Percentiles rank a stretch among this genome's conserved stretches.
These are phyloP conservation scores for Azemiops feae DNA, from an alignment of 2,113 vertebrate species.

Conservation along the genomic window DNA sequence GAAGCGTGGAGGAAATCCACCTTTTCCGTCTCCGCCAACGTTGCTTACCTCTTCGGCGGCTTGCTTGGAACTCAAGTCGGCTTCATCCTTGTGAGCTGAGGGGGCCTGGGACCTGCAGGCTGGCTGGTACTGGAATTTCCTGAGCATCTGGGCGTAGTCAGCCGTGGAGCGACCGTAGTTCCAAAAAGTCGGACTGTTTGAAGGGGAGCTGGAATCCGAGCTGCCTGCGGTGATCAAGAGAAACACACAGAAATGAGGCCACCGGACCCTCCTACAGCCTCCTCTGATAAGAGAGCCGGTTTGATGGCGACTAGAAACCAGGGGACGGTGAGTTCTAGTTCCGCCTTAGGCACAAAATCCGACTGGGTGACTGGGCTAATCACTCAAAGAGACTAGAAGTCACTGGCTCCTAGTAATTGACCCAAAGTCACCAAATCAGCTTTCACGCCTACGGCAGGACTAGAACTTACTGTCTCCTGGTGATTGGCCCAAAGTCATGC, in stretches of 20 bases:
- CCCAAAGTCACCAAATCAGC: no score
- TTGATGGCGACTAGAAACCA: neutral
- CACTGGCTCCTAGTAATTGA: neutral
- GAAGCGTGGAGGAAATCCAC: neutral
- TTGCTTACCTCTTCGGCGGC: conserved; percentile 89
- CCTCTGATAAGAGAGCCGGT: neutral
- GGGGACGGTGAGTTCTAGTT: neutral
- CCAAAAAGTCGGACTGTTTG: conserved; percentile 92
- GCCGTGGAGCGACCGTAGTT: conserved; percentile 88
- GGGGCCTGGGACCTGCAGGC: conserved; percentile 91
- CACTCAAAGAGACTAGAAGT: neutral
- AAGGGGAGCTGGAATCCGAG: conserved; percentile 85
- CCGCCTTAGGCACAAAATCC: neutral
- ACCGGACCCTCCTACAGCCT: neutral
- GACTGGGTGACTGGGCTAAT: neutral
- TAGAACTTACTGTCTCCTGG: no score
- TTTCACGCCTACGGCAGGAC: no score
- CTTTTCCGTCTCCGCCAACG: rapidly evolving
- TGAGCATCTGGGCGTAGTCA: conserved; percentile 87
- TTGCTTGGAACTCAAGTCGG: conserved; percentile 90
- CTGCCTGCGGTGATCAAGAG: conserved; percentile 70
- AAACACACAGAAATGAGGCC: neutral
- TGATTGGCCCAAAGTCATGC: no score
- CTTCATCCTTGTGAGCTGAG: conserved; percentile 92
- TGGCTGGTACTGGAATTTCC: conserved; percentile 93